phyloP scores from a whole-genome alignment of 2,888 invertebrate genomes.

The Ichneumon xanthorius region DNA sequence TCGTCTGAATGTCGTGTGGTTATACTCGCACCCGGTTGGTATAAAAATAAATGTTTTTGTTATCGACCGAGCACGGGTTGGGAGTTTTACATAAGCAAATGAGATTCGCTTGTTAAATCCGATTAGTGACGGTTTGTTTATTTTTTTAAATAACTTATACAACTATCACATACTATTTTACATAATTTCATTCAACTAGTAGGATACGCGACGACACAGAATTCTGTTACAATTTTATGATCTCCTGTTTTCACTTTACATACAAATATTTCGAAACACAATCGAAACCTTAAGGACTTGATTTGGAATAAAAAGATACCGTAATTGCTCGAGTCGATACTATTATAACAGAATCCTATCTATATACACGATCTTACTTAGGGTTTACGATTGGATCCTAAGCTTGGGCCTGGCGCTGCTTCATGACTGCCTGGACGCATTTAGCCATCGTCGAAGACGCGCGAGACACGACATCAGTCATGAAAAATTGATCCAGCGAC shows the following conservation, averaged over 20 bases:
- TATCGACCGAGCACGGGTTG: background rate
- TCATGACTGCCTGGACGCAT: slow-evolving; percentile 96
- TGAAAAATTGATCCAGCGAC: slow-evolving; percentile 93
- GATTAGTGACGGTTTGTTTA: slow-evolving; percentile 38
- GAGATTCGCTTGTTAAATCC: background rate
- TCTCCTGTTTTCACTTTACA: slow-evolving; percentile 38
- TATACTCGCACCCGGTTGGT: background rate
- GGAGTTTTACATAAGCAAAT: background rate
- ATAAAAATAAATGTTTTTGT: background rate
- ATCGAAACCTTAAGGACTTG: slow-evolving; percentile 37
- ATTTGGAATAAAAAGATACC: slow-evolving; percentile 55
- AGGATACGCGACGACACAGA: slow-evolving; percentile 62
- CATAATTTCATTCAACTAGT: slow-evolving; percentile 43
- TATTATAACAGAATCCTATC: slow-evolving; percentile 72
- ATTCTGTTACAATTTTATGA: slow-evolving; percentile 72
- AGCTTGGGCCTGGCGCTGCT: slow-evolving; percentile 85
- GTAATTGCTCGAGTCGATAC: slow-evolving; percentile 61
- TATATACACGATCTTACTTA: slow-evolving; percentile 71
- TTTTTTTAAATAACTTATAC: slow-evolving; percentile 68
- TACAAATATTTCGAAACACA: slow-evolving; percentile 52
- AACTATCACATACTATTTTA: slow-evolving; percentile 67
- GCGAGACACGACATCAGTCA: slow-evolving; percentile 98
- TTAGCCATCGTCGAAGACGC: slow-evolving; percentile 99
- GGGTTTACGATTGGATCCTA: slow-evolving; percentile 44
- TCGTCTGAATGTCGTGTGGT: background rate